Evolutionary conservation across 2,797 vertebrate species (phyloP), one percentile per base, ranked within the genome.

Genomic region (Mastacembelus armatus): DNA sequence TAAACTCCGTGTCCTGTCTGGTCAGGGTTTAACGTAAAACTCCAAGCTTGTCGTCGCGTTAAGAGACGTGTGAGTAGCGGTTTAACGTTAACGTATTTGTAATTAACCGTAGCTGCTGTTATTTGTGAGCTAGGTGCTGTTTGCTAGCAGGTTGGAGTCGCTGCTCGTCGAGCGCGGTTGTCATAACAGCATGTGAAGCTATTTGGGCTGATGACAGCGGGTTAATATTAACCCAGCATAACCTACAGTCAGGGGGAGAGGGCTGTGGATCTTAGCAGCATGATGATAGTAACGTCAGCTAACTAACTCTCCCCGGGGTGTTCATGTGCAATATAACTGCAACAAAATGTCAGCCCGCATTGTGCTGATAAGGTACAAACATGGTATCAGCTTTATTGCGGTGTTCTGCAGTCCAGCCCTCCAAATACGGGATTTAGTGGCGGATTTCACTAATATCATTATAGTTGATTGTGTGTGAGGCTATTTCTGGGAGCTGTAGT

Each of bases 371-470:
- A 16, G 22, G 40, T n/a, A n/a, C n/a, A n/a, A n/a, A n/a, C n/a
- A n/a, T n/a, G n/a, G n/a, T n/a, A n/a, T 38, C 35, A 39, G 52
- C 42, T 51, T 52, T 36, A 38, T 63, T 9, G 4, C 26, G 12
- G 33, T 44, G 65, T 43, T 39, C 15, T 51, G 68, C 52, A 15
- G 61, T 2, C 87, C 63, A 89, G 47, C 58, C 49, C 22, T 77
- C 33, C 86, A 77, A 89, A 83, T 78, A 71, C 30, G 38, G 89
- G 87, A 88, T 88, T 90, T 78, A 57, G 38, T 45, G 66, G 58
- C 81, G 86, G 90, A 89, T 90, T 92, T 82, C 18, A 66, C 80
- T 91, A 89, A 92, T 91, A 83, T 81, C 84, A 87, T 92, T 91
- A 91, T 18, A 56, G 73, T 76, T 65, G 64, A 71, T 65, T 60